Conservation (phyloP, 2,888 invertebrate genomes). For the Acanthosepion lycidas region DNA sequence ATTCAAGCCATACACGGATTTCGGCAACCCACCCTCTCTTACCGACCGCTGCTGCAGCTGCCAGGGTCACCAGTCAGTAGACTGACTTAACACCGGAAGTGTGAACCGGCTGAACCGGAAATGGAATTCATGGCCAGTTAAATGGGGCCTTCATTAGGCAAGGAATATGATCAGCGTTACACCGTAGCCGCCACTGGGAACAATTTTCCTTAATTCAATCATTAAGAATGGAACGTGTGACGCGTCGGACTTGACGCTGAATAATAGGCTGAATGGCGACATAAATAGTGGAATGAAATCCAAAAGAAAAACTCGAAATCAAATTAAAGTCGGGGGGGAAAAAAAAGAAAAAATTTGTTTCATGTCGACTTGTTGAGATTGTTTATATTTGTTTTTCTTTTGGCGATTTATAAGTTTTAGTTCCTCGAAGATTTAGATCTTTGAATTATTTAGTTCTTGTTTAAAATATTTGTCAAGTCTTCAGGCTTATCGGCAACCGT, state of each 20-base stretch:
- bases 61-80: constrained; percentile 4
- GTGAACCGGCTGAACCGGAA: background rate
- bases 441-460: background rate
- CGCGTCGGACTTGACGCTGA: background rate
- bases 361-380: background rate
- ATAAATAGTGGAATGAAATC: background rate
- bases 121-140: background rate
- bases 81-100: background rate
- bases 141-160: constrained; percentile 33
- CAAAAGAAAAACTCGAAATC: background rate
- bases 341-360: background rate
- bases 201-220: constrained; percentile 33
- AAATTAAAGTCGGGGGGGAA: background rate
- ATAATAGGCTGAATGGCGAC: background rate
- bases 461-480: background rate
- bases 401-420: background rate
- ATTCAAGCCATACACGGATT: background rate
- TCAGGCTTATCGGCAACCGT: too few relatives aligned
- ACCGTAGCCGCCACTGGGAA: background rate
- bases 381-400: background rate
- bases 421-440: background rate
- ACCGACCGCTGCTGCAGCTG: background rate
- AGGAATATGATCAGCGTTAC: background rate
- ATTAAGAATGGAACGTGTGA: constrained; percentile 10
- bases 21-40: background rate